Conservation (phyloP, 2,888 invertebrate genomes). For the Drosophila rellima region DNA sequence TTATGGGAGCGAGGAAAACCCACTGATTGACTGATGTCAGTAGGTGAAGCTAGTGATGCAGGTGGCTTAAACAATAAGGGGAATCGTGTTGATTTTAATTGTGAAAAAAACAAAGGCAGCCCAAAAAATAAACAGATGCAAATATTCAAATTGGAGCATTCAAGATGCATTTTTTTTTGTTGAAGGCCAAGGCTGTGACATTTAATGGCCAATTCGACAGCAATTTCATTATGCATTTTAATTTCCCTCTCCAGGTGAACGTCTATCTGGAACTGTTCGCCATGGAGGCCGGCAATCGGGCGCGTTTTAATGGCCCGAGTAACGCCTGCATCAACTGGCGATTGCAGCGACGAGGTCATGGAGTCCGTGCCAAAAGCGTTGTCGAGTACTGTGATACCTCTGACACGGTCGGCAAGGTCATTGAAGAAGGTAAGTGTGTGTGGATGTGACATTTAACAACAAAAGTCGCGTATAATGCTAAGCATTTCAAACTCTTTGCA, state of each 20-base stretch:
- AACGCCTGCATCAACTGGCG: slow-evolving; percentile 82
- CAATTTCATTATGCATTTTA: slow-evolving; percentile 32
- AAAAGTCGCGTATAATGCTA: too few relatives aligned
- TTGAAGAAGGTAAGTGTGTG: slow-evolving; percentile 65
- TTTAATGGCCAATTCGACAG: slow-evolving; percentile 39
- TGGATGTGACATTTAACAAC: too few relatives aligned
- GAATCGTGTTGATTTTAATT: slow-evolving; percentile 29
- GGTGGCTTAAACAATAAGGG: slow-evolving; percentile 44
- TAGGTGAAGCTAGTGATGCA: slow-evolving; percentile 19
- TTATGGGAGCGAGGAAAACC: slow-evolving; percentile 39
- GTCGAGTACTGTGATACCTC: slow-evolving; percentile 81
- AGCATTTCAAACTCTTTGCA: too few relatives aligned
- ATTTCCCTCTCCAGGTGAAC: slow-evolving; percentile 68
- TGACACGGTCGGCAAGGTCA: slow-evolving; percentile 52
- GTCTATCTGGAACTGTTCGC: slow-evolving; percentile 78
- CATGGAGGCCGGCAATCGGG: slow-evolving; percentile 70
- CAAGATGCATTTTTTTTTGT: slow-evolving; percentile 32
- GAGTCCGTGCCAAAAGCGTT: slow-evolving; percentile 73
- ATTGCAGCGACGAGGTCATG: slow-evolving; percentile 58
- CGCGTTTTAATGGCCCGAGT: slow-evolving; percentile 68
- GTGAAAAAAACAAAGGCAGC: slow-evolving; percentile 18
- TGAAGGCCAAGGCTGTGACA: slow-evolving; percentile 57
- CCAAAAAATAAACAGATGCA: slow-evolving; percentile 16
- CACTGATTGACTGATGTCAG: slow-evolving; percentile 60
- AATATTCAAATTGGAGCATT: slow-evolving; percentile 42